Conservation (phyloP, 1,140 invertebrate genomes). For the Drosophila nikananu region DNA sequence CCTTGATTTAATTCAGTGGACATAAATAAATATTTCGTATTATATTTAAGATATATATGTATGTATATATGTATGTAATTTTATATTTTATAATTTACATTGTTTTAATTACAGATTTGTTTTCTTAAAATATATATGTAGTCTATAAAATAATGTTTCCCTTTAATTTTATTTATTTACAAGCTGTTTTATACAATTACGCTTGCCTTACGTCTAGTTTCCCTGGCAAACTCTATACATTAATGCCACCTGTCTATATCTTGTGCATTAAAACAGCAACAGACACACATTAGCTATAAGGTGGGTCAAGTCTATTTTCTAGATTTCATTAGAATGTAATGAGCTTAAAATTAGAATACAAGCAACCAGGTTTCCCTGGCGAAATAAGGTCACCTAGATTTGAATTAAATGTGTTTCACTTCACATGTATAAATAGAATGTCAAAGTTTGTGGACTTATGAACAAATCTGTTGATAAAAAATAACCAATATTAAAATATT, state of each 20-base stretch:
- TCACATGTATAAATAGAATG: not conserved
- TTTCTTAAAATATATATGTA: too few relatives aligned
- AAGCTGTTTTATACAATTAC: not conserved
- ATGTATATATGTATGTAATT: too few relatives aligned
- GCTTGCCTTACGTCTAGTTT: not conserved
- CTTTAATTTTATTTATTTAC: not conserved
- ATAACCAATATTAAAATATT: not conserved
- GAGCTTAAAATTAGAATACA: not conserved
- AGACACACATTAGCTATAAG: not conserved
- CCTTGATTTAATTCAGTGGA: too few relatives aligned
- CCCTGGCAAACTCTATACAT: too few relatives aligned
- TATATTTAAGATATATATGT: too few relatives aligned
- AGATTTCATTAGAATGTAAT: slow-evolving; percentile 4
- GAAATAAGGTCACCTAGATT: not conserved
- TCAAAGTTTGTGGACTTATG: not conserved
- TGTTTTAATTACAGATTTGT: too few relatives aligned
- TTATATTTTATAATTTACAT: too few relatives aligned
- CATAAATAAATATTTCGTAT: too few relatives aligned
- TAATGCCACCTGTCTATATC: not conserved
- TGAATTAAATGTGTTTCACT: not conserved
- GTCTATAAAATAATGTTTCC: too few relatives aligned
- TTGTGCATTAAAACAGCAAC: not conserved
- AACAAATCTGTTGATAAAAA: not conserved
- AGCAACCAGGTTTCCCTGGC: not conserved
- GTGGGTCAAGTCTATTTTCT: not conserved